phyloP scores from a whole-genome alignment of 2,888 invertebrate genomes.

The Cecidostiba fungosa region DNA sequence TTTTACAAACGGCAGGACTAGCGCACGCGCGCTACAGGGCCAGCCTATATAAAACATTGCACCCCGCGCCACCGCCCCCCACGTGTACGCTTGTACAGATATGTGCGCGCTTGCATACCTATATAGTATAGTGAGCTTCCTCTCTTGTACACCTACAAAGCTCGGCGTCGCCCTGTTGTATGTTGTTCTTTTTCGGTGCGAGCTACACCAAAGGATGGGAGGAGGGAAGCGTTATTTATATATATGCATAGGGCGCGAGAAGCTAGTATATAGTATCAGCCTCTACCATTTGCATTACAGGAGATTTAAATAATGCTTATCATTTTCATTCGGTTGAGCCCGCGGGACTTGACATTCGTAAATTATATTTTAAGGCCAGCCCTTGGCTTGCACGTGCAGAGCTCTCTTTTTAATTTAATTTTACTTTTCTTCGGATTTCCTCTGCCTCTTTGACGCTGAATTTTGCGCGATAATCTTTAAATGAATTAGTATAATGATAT shows the following conservation, averaged over 20 bases:
- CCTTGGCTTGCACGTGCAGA: not conserved
- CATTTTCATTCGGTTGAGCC: conserved; percentile 67
- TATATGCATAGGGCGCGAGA: conserved; percentile 11
- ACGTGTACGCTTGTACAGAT: not conserved
- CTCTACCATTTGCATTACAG: conserved; percentile 52
- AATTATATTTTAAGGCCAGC: conserved; percentile 48
- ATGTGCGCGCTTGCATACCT: not conserved
- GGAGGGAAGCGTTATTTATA: not conserved
- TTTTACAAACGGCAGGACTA: conserved; percentile 70
- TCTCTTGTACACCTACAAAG: not conserved
- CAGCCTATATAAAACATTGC: conserved; percentile 40
- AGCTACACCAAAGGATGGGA: not conserved
- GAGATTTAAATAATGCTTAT: conserved; percentile 71
- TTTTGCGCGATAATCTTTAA: not conserved
- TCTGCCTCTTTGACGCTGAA: not conserved
- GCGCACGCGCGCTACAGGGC: not conserved
- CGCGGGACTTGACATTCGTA: conserved; percentile 39
- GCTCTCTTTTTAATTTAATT: conserved; percentile 31
- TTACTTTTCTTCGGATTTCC: not conserved
- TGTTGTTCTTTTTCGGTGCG: not conserved
- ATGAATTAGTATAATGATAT: not conserved
- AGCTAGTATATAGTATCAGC: not conserved
- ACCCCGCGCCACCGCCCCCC: not conserved
- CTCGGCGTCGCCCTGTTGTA: not conserved
- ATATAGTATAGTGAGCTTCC: not conserved